These are phyloP conservation scores for Chelonia mydas DNA, from an alignment of 2,797 vertebrate species.

Conservation along the genomic window DNA sequence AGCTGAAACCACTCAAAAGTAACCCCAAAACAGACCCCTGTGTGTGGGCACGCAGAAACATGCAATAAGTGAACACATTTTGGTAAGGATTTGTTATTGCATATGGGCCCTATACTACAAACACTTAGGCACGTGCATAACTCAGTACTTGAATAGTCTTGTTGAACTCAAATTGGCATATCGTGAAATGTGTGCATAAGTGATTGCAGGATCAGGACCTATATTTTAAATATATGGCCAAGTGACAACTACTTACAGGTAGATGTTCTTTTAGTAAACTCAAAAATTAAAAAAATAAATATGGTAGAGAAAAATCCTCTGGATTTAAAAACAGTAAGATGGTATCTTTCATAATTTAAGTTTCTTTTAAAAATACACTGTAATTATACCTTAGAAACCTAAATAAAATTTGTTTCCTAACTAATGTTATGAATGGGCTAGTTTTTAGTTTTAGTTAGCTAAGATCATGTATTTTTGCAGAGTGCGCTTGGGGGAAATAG, in stretches of 20 bases:
- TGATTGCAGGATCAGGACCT: neutral
- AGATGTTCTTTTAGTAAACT: neutral
- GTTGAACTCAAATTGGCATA: neutral
- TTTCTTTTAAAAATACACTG: neutral
- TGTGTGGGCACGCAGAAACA: neutral
- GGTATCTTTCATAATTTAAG: neutral
- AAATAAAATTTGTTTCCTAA: neutral
- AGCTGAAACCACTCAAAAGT: neutral
- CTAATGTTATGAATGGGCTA: neutral
- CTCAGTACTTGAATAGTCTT: neutral
- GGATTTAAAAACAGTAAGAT: too few relatives aligned
- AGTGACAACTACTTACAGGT: neutral
- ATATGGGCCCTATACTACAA: neutral
- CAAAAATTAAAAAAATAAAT: neutral
- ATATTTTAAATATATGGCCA: neutral
- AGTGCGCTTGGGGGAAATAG: too few relatives aligned
- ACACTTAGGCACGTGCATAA: neutral
- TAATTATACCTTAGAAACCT: neutral
- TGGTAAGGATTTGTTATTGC: neutral
- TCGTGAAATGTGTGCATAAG: neutral
- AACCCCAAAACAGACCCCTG: neutral
- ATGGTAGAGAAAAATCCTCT: neutral
- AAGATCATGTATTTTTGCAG: too few relatives aligned
- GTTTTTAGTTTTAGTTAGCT: neutral
- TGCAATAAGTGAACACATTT: neutral